Percentiles rank a stretch among this genome's conserved stretches.
Conservation (phyloP, 1,140 invertebrate species). For the Hycleus phaleratus region DNA sequence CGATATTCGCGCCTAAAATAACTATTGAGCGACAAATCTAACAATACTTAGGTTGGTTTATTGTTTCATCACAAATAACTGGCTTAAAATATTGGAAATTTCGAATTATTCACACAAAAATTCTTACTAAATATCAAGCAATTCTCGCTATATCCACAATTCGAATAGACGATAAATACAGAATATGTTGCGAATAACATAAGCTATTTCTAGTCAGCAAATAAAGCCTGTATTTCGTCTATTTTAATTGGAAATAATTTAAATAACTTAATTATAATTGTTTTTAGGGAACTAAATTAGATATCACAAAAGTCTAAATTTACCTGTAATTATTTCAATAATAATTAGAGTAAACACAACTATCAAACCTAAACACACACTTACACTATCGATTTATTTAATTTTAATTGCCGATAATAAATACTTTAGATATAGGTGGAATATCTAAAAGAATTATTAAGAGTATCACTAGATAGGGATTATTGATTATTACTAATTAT, state of each 20-base stretch:
- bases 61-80: conserved; percentile 13
- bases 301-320: conserved; percentile 14
- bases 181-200: too few relatives aligned
- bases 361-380: too few relatives aligned
- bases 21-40: neutral
- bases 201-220: too few relatives aligned
- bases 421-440: neutral
- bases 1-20: neutral
- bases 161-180: too few relatives aligned
- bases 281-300: conserved; percentile 5
- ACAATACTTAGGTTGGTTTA: conserved; percentile 12
- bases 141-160: neutral
- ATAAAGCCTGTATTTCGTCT: too few relatives aligned
- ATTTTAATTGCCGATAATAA: neutral
- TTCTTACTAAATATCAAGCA: too few relatives aligned
- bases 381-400: neutral
- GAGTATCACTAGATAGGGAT: neutral
- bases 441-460: neutral
- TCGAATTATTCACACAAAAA: too few relatives aligned
- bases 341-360: neutral
- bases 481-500: neutral
- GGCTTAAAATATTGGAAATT: neutral
- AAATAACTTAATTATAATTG: too few relatives aligned
- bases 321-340: neutral
- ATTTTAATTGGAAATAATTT: too few relatives aligned